These are phyloP conservation scores for Papilio polytes DNA, from an alignment of 1,140 invertebrate species.

Conservation along the genomic window DNA sequence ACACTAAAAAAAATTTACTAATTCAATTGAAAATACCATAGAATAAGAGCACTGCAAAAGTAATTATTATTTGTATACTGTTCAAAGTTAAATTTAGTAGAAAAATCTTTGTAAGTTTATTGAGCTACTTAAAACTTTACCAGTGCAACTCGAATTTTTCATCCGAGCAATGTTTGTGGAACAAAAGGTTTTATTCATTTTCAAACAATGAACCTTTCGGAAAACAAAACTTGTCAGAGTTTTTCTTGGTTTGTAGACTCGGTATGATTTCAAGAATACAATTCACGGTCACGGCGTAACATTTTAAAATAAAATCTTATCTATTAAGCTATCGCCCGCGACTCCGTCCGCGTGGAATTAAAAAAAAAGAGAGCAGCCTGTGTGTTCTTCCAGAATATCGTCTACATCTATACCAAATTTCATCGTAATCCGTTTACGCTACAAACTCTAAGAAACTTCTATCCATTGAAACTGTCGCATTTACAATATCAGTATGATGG, in stretches of 20 bases:
- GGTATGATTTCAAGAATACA: conserved; percentile 4
- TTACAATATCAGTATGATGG: no score
- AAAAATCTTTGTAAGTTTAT: conserved; percentile 10
- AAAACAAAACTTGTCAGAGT: conserved; percentile 10
- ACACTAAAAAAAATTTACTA: no score
- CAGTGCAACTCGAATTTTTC: conserved; percentile 15
- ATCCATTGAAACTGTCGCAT: no score
- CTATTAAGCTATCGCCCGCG: not conserved
- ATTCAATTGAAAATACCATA: no score
- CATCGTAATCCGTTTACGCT: no score
- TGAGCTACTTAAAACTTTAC: not conserved
- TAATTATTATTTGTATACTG: not conserved
- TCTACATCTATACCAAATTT: no score
- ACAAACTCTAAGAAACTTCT: no score
- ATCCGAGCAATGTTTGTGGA: not conserved
- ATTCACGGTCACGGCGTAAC: not conserved
- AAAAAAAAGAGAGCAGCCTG: no score
- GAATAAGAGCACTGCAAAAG: no score
- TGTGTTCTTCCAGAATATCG: no score
- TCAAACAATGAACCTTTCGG: conserved; percentile 12
- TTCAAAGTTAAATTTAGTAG: not conserved
- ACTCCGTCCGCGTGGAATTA: no score
- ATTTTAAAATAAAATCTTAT: not conserved
- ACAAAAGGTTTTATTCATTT: conserved; percentile 14
- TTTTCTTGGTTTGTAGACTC: not conserved